Conservation (phyloP, 1,140 invertebrate genomes). For the Drosophila miranda region DNA sequence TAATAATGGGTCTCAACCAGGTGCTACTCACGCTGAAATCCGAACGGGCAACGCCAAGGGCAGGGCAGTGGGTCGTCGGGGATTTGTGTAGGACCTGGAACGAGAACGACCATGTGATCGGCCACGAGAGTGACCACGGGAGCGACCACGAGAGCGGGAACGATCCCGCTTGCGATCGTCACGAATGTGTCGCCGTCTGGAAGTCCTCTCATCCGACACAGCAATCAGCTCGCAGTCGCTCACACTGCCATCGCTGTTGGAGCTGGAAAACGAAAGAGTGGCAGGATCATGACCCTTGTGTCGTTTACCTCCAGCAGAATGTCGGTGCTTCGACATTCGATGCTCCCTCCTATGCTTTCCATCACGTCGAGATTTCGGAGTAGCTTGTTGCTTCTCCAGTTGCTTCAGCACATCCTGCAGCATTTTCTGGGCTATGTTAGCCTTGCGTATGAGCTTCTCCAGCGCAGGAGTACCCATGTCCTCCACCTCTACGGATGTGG, state of each 20-base stretch:
- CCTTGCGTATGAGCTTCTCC: constrained; percentile 50
- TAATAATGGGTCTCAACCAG: constrained; percentile 15
- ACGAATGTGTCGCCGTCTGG: constrained; percentile 27
- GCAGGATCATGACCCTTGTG: constrained; percentile 24
- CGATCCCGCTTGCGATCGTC: constrained; percentile 47
- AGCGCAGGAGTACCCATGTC: constrained; percentile 45
- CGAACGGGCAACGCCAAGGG: constrained; percentile 40
- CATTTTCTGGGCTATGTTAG: constrained; percentile 56
- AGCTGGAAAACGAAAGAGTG: constrained; percentile 22
- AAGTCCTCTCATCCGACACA: constrained; percentile 8
- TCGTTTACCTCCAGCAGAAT: constrained; percentile 27
- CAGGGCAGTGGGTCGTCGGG: constrained; percentile 27
- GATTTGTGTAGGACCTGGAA: constrained; percentile 52
- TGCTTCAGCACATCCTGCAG: constrained; percentile 48
- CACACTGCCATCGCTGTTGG: constrained; percentile 14
- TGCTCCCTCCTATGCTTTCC: neutral
- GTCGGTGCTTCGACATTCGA: constrained; percentile 15
- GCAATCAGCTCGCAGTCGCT: constrained; percentile 44
- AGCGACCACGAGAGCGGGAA: constrained; percentile 45
- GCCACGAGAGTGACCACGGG: constrained; percentile 47
- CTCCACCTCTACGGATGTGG: constrained; percentile 50
- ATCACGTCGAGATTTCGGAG: neutral
- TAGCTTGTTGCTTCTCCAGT: constrained; percentile 30
- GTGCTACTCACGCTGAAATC: constrained; percentile 48
- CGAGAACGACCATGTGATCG: constrained; percentile 50